Base-by-base conservation (phyloP, 2,797 vertebrate genomes). In the Pelobates cultripes region DNA sequence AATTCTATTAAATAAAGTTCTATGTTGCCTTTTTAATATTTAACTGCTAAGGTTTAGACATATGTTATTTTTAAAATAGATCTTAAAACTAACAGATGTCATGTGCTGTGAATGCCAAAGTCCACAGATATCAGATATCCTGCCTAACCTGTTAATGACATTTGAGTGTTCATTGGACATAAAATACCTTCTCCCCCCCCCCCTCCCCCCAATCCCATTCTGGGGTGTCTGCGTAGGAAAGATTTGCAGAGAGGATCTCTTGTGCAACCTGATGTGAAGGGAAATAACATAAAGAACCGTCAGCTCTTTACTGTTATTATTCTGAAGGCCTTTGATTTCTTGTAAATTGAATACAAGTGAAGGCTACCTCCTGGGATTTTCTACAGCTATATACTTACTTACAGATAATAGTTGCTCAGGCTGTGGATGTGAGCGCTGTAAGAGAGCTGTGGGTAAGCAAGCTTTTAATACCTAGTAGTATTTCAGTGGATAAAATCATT, bases 341-440 rank as follows among this genome's bases (percentile, higher is more conserved):
- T 75, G 4, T 63, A 43, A 61, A 61, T 42, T 45, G 15, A 42
- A 63, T 75, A 61, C 73, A 63, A 43, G 47, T 75, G 57, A 75
- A 63, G 60, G 73, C 4, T 40, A 15, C 57, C 70, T n/a, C 51
- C 40, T 41, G 72, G 41, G 72, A 70, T 45, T 70, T 7, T 73
- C 40, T 15, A 43, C 28, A 73, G 51, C 13, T 14, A 8, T 47
- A 73, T 12, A 57, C 28, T 60, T 28, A 57, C 53, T 41, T 60
- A 53, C 72, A 57, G 60, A 75, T 75, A 45, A 75, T 9, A 43
- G 73, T 63, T 63, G 5, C 42, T 17, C n/a, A 43, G 53, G 41
- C 15, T 71, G 45, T 51, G 5, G 45, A 51, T 70, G 44, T 43
- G 40, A 42, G 53, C 3, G 40, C 47, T 72, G 47, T 45, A 72